Evolutionary conservation across 1,140 invertebrate genomes (phyloP).

Genomic region (Pseudobourletiella spinata): DNA sequence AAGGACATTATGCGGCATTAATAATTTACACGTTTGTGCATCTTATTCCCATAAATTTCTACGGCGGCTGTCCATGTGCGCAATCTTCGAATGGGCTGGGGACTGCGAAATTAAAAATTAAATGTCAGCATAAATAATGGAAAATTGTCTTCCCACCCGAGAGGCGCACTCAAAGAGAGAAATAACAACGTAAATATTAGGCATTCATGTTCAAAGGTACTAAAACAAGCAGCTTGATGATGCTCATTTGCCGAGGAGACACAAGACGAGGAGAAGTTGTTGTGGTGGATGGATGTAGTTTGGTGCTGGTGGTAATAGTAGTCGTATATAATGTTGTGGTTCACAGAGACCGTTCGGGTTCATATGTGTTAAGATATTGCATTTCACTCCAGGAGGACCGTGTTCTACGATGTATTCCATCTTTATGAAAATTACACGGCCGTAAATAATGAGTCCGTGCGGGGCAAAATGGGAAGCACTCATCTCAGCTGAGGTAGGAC

Average conservation of each 20-base stretch:
- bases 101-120: slow-evolving; percentile 24
- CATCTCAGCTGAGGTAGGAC: no score
- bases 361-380: slow-evolving; percentile 9
- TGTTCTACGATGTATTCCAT: slow-evolving; percentile 7
- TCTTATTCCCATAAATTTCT: no score
- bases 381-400: slow-evolving; percentile 3
- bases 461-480: no score
- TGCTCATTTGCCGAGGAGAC: slow-evolving; percentile 3
- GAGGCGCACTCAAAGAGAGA: no score
- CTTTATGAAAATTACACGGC: slow-evolving; percentile 11
- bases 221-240: slow-evolving; percentile 6
- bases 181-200: slow-evolving; percentile 7
- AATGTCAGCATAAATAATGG: slow-evolving; percentile 22
- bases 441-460: slow-evolving; percentile 7
- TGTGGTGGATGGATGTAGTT: no score
- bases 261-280: no score
- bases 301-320: no score
- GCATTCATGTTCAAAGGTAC: slow-evolving; percentile 5
- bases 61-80: no score
- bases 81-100: no score
- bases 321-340: no score
- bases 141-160: neutral
- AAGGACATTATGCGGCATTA: no score
- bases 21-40: no score
- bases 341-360: neutral